Evolutionary conservation across 2,113 vertebrate species (phyloP), one percentile per base, ranked within the genome.

Genomic region (Elaphurus davidianus): DNA sequence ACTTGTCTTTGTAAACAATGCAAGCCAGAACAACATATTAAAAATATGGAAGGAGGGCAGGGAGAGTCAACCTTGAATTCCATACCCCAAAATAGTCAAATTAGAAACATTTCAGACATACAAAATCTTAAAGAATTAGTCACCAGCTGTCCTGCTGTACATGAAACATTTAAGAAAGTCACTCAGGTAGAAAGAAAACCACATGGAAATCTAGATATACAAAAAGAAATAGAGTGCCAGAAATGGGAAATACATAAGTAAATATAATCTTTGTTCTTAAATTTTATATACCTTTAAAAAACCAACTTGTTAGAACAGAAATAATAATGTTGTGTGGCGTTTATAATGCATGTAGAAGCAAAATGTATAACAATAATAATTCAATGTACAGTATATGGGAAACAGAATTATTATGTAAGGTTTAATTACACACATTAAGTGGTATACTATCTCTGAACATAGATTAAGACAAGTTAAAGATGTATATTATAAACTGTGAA

Each of bases 101-200:
- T 25, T 60, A 88, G 84, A 93, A 30, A 36, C 25, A 85, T 83
- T 90, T 93, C 52, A 91, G 64, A 92, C 45, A 71, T 10, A 81
- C 4, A 86, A 74, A n/a, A 62, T 11, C 59, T 90, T 10, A 83
- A 90, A 81, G 74, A 62, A 52, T 52, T 67, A 43, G 89, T 76
- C 47, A 81, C 3, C 23, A 23, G 36, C 28, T 86, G 45, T 88
- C 11, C 74, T 36, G 17, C 15, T 52, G 28, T 90, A 45, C 54
- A 93, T 36, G 30, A 93, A 94, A 92, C 79, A 97, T 84, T 90
- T 74, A 96, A 90, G 47, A 74, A 85, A 81, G 36, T 6, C 47
- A 79, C 59, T 89, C 21, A 62, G 21, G 9, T 28, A 47, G 47
- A 83, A 90, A 25, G 55, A 76, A 95, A 89, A 96, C 11, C 27